Base-by-base conservation (phyloP, 1,140 invertebrate species). In the Bombus huntii region DNA sequence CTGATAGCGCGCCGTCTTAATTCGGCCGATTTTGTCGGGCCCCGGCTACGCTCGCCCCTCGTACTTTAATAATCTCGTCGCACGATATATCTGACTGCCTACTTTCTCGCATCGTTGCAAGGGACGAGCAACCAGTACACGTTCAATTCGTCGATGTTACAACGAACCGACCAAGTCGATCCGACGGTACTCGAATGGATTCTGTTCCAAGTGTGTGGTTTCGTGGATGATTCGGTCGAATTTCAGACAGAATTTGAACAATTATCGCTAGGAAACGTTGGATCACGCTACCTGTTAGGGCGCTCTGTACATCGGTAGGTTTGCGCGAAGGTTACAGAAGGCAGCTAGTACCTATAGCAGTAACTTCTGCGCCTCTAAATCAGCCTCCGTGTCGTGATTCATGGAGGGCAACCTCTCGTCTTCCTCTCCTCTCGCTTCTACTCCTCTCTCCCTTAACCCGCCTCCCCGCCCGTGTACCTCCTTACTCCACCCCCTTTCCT, bases 301-400 rank as follows among this genome's bases (percentile, higher is more conserved):
- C 87, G 91, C 83, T 87, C 81, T 81, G 87, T 92, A 90, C 85
- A 92, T 86, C 47, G 85, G 87, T 74, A 91, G 89, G 91, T 94
- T 93, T 92, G 89, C 89, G 89, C 88, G 89, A 90, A 92, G 91
- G 93, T 92, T 93, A 93, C 90, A 90, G 92, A 88, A 93, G 91
- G 89, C 91, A 89, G 89, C 90, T 90, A 93, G 90, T 92, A 94
- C 91, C 91, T 94, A 94, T 93, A 93, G 90, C 89, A 89, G 89
- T 90, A 93, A 95, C 93, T 95, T 93, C 93, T 93, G 92, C 89
- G 93, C 94, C 91, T 93, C 93, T 95, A 95, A 95, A 95, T 95
- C 94, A 95, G 93, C 92, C 92, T 92, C 92, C 89, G 92, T 92
- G 92, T 93, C 93, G 93, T 94, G 93, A 94, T 94, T 94, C 93